Conservation (phyloP, 2,888 invertebrate species). For the Reticulitermes lucifugus region DNA sequence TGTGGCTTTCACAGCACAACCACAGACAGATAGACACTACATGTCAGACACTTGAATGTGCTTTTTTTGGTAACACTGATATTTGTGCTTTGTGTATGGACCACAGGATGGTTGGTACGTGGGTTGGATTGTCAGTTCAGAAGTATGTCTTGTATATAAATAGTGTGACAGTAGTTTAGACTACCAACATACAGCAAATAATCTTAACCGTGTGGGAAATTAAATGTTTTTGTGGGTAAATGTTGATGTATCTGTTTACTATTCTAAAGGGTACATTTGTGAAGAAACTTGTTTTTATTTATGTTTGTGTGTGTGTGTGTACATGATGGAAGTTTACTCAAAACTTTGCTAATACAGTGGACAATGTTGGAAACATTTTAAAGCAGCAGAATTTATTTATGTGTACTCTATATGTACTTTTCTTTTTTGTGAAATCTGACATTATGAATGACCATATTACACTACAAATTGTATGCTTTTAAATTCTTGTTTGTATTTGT, state of each 20-base stretch:
- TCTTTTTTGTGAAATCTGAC: too few relatives aligned
- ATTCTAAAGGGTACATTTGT: constrained; percentile 1
- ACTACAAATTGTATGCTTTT: too few relatives aligned
- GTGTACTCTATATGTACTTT: too few relatives aligned
- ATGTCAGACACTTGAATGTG: constrained; percentile 30
- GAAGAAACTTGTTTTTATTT: constrained; percentile 1
- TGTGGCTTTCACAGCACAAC: constrained; percentile 36
- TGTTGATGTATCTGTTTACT: constrained; percentile 4
- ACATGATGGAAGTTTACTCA: background rate
- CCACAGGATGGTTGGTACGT: constrained; percentile 31
- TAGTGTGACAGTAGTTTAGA: background rate
- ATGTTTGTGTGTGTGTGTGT: background rate
- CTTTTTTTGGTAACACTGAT: constrained; percentile 40
- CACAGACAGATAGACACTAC: constrained; percentile 6
- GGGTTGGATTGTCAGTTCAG: constrained; percentile 17
- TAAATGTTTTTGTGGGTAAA: constrained; percentile 26
- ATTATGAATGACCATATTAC: too few relatives aligned
- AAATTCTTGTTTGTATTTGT: too few relatives aligned
- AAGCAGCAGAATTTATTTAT: background rate
- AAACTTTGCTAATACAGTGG: background rate
- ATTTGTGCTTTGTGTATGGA: constrained; percentile 45
- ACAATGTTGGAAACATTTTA: background rate
- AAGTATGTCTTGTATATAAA: constrained; percentile 20
- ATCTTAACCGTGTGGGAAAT: constrained; percentile 14
- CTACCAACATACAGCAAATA: background rate